Percentiles rank a stretch among this genome's conserved stretches.
These are phyloP conservation scores for Erpornis zantholeuca DNA, from an alignment of 2,113 vertebrate species.

Conservation along the genomic window DNA sequence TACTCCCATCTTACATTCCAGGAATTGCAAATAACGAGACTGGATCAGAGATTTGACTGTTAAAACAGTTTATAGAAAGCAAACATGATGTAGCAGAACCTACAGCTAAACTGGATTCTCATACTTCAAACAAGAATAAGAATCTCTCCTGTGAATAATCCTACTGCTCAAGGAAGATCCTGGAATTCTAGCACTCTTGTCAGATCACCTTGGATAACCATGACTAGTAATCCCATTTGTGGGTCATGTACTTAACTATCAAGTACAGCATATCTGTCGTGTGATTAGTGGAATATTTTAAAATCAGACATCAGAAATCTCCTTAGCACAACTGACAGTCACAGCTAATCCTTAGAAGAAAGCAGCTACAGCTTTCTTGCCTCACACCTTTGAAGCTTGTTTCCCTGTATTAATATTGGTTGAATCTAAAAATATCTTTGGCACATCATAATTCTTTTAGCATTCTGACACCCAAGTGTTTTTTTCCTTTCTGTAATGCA, in stretches of 20 bases:
- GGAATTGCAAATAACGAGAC: no score
- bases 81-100: neutral
- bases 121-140: neutral
- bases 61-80: neutral
- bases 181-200: neutral
- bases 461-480: neutral
- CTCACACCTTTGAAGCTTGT: conserved; percentile 14
- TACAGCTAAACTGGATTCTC: neutral
- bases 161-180: neutral
- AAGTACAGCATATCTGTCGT: neutral
- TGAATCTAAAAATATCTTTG: conserved; percentile 16
- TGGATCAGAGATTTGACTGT: neutral
- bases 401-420: neutral
- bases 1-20: neutral
- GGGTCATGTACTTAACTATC: neutral
- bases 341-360: neutral
- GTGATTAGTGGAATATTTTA: neutral
- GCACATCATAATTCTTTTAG: conserved; percentile 2
- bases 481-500: neutral
- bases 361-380: neutral
- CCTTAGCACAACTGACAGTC: neutral
- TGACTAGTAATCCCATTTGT: neutral
- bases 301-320: neutral
- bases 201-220: neutral
- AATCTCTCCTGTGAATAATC: neutral